Conservation (phyloP, 2,888 invertebrate species). For the Sphaeridia pumilis region DNA sequence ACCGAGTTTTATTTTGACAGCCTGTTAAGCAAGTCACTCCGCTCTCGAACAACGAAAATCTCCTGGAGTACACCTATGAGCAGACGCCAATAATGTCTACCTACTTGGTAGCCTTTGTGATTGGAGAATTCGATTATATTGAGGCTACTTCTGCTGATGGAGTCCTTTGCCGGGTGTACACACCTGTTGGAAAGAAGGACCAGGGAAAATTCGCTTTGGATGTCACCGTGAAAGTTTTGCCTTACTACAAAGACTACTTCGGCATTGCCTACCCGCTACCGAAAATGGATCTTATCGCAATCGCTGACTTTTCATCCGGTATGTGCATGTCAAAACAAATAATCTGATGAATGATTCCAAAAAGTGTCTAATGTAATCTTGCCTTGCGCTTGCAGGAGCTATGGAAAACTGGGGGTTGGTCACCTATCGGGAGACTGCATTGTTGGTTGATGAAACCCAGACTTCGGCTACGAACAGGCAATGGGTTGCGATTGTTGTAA, state of each 20-base stretch:
- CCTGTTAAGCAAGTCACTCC: conserved; percentile 5
- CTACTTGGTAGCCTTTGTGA: conserved; percentile 83
- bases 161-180: conserved; percentile 67
- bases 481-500: conserved; percentile 74
- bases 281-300: conserved; percentile 91
- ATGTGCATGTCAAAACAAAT: background rate
- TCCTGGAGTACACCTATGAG: conserved; percentile 57
- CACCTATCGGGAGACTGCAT: conserved; percentile 82
- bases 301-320: conserved; percentile 85
- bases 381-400: conserved; percentile 68
- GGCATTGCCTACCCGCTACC: conserved; percentile 87
- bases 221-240: conserved; percentile 79
- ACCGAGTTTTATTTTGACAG: conserved; percentile 3
- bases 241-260: conserved; percentile 91
- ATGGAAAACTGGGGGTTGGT: conserved; percentile 96
- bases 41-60: conserved; percentile 39
- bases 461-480: conserved; percentile 74
- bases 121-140: conserved; percentile 89
- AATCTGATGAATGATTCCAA: background rate
- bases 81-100: conserved; percentile 90
- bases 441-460: conserved; percentile 74
- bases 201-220: conserved; percentile 85
- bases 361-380: background rate
- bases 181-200: conserved; percentile 79
- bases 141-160: conserved; percentile 73